These are phyloP conservation scores for Schrankia costaestrigalis DNA, from an alignment of 2,888 invertebrate species.

Conservation along the genomic window DNA sequence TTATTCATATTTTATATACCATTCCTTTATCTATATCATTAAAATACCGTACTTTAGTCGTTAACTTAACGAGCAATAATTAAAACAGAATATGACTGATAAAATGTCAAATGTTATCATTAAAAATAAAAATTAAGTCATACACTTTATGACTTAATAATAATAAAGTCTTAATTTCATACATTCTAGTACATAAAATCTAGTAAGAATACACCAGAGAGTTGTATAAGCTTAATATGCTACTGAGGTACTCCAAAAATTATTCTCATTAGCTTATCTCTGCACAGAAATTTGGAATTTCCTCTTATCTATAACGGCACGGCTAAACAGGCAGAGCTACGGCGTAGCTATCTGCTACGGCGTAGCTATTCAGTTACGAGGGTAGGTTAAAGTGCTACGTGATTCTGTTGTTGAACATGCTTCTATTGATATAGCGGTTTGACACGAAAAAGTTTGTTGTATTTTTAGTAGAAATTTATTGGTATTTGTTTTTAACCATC, in stretches of 20 bases:
- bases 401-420: conserved; percentile 40
- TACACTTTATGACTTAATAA: too few species aligned
- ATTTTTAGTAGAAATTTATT: too few species aligned
- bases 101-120: too few species aligned
- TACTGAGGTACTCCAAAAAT: conserved; percentile 50
- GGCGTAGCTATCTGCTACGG: conserved; percentile 21
- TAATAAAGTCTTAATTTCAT: background rate
- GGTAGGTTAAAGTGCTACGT: conserved; percentile 52
- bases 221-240: conserved; percentile 43
- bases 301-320: conserved; percentile 56
- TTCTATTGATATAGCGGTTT: conserved; percentile 31
- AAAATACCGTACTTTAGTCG: too few species aligned
- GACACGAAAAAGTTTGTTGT: conserved; percentile 13
- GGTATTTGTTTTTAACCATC: too few species aligned
- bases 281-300: conserved; percentile 50
- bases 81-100: too few species aligned
- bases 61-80: too few species aligned
- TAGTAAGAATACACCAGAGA: conserved; percentile 8
- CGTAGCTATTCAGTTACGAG: conserved; percentile 36
- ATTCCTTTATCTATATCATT: too few species aligned
- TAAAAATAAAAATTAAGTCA: too few species aligned
- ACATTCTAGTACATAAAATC: background rate
- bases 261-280: conserved; percentile 68
- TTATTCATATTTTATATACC: too few species aligned
- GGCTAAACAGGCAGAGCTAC: conserved; percentile 49